Percentiles rank a stretch among this genome's conserved stretches.
These are phyloP conservation scores for Zaprionus vittiger DNA, from an alignment of 1,140 invertebrate species.

Conservation along the genomic window DNA sequence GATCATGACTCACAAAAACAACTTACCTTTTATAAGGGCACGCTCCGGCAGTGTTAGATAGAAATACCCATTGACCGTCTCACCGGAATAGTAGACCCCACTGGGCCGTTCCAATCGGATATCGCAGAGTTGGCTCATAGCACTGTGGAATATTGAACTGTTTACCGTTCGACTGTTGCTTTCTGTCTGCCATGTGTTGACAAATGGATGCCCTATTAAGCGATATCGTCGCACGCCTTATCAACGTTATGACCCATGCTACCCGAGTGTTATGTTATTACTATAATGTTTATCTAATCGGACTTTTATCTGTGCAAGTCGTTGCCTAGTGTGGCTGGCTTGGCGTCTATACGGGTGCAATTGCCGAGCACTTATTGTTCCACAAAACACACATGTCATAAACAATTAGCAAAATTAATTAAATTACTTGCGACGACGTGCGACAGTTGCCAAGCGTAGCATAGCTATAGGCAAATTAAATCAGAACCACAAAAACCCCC, in stretches of 20 bases:
- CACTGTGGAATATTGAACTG: slow-evolving; percentile 24
- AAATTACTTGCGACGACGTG: slow-evolving; percentile 1
- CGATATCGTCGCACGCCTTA: slow-evolving; percentile 38
- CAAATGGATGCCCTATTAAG: slow-evolving; percentile 58
- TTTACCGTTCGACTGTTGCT: slow-evolving; percentile 39
- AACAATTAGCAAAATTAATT: slow-evolving; percentile 65
- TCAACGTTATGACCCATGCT: slow-evolving; percentile 45
- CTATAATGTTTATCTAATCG: slow-evolving; percentile 61
- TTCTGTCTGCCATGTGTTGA: slow-evolving; percentile 50
- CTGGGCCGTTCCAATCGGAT: slow-evolving; percentile 64
- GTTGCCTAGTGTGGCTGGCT: neutral
- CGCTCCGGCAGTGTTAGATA: slow-evolving; percentile 63
- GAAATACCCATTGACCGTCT: slow-evolving; percentile 64
- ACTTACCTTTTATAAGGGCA: slow-evolving; percentile 68
- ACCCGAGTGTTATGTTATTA: slow-evolving; percentile 43
- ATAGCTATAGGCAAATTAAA: slow-evolving; percentile 43
- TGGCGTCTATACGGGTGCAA: slow-evolving; percentile 12
- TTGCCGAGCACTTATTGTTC: slow-evolving; percentile 23
- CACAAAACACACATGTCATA: slow-evolving; percentile 13
- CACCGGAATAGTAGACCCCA: slow-evolving; percentile 61
- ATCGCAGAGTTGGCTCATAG: slow-evolving; percentile 61
- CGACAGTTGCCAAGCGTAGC: slow-evolving; percentile 40
- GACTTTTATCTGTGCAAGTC: neutral
- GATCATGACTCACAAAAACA: slow-evolving; percentile 42
- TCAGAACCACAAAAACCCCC: neutral